Percentiles rank a stretch among this genome's conserved stretches.
These are phyloP conservation scores for Troides helena DNA, from an alignment of 2,888 invertebrate species.

Conservation along the genomic window DNA sequence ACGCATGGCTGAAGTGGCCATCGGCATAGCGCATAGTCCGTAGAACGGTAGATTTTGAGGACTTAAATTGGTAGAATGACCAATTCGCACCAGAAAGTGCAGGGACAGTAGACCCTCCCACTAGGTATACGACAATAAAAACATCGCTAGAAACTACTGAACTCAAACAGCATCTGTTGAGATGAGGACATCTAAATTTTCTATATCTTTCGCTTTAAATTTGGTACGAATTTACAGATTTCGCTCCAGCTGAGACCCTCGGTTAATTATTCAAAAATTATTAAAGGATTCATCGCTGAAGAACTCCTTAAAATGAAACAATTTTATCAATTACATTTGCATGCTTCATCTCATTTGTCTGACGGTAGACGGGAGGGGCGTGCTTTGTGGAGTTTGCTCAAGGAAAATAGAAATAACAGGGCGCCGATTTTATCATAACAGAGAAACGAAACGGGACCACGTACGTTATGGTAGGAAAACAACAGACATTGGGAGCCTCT, in stretches of 20 bases:
- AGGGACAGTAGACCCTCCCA: too few relatives aligned
- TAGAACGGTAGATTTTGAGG: too few relatives aligned
- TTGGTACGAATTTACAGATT: not conserved
- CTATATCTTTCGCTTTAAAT: not conserved
- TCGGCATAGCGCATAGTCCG: too few relatives aligned
- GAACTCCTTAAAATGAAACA: constrained; percentile 2
- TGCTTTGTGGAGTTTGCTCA: constrained; percentile 38
- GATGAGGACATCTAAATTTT: too few relatives aligned
- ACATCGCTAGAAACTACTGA: too few relatives aligned
- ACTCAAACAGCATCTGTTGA: too few relatives aligned
- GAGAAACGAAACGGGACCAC: constrained; percentile 36
- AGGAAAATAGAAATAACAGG: constrained; percentile 46
- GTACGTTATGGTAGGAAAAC: constrained; percentile 50
- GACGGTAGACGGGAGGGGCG: constrained; percentile 24
- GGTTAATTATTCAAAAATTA: not conserved
- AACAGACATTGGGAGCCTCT: constrained; percentile 46
- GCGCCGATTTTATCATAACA: constrained; percentile 52
- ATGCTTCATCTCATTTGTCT: constrained; percentile 34
- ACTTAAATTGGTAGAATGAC: too few relatives aligned
- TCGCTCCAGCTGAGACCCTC: not conserved
- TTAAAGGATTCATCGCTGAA: constrained; percentile 1
- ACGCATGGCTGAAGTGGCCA: too few relatives aligned
- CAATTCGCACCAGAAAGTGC: too few relatives aligned
- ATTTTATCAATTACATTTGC: constrained; percentile 6
- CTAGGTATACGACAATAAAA: too few relatives aligned